Evolutionary conservation across 2,888 invertebrate species (phyloP).

Genomic region (Mesorhabditis spiculigera): DNA sequence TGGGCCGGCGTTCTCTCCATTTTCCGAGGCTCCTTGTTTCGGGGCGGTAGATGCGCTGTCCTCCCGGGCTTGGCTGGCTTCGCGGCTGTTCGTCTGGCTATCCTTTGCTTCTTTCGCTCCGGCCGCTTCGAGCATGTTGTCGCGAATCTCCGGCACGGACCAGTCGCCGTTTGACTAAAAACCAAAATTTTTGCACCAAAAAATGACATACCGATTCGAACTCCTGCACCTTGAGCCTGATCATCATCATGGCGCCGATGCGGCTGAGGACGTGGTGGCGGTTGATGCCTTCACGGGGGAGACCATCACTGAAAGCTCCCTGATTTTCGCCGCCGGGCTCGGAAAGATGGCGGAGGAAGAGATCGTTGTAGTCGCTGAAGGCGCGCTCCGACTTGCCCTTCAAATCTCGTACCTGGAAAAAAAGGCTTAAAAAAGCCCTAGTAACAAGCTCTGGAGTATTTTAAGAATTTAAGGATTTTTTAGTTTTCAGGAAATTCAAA

Average conservation of each 20-base stretch:
- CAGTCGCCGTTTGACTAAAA: slow-evolving; percentile 88
- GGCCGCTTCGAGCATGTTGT: slow-evolving; percentile 66
- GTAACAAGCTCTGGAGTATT: no score
- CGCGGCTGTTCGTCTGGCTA: slow-evolving; percentile 1
- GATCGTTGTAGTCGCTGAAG: slow-evolving; percentile 85
- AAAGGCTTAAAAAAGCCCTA: no score
- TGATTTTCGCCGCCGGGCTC: slow-evolving; percentile 95
- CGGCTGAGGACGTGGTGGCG: slow-evolving; percentile 93
- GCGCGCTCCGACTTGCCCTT: slow-evolving; percentile 96
- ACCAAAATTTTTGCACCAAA: slow-evolving; percentile 61
- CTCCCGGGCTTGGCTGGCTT: slow-evolving; percentile 48
- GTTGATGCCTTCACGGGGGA: slow-evolving; percentile 67
- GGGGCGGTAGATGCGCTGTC: slow-evolving; percentile 2
- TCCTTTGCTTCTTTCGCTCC: slow-evolving; percentile 14
- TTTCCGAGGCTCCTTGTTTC: slow-evolving; percentile 10
- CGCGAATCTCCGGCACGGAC: slow-evolving; percentile 36
- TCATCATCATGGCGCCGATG: slow-evolving; percentile 97
- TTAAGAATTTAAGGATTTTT: no score
- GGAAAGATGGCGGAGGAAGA: slow-evolving; percentile 98
- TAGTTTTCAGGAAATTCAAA: no score
- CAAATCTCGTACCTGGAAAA: slow-evolving; percentile 73
- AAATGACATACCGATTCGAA: slow-evolving; percentile 69
- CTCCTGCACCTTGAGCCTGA: slow-evolving; percentile 97
- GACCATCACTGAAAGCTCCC: slow-evolving; percentile 53
- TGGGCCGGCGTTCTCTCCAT: slow-evolving; percentile 26